Conservation (phyloP, 2,888 invertebrate species). For the Agonopterix subpropinquella region DNA sequence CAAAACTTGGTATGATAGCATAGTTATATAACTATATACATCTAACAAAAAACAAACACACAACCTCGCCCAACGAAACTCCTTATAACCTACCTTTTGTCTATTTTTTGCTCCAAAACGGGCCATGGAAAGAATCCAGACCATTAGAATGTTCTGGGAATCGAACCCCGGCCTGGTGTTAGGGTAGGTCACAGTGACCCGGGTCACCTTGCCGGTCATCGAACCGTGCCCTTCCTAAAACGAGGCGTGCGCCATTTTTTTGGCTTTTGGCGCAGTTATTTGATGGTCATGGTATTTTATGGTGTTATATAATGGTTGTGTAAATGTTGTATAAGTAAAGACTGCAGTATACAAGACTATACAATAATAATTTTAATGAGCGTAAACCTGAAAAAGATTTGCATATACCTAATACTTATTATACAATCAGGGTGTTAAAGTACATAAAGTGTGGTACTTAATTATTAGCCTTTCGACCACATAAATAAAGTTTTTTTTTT, state of each 20-base stretch:
- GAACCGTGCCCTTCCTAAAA: conserved; percentile 28
- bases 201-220: conserved; percentile 59
- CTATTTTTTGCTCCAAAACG: conserved; percentile 16
- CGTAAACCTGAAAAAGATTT: too few species aligned
- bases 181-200: conserved; percentile 62
- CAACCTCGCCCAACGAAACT: conserved; percentile 16
- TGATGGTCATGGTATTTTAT: neutral
- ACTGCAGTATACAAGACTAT: too few species aligned
- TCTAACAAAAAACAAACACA: neutral
- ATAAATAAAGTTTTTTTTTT: too few species aligned
- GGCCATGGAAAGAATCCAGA: conserved; percentile 27
- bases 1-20: too few species aligned
- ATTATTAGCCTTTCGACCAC: too few species aligned
- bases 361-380: too few species aligned
- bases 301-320: too few species aligned
- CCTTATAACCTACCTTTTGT: neutral
- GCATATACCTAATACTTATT: too few species aligned
- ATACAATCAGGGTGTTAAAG: too few species aligned
- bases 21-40: too few species aligned
- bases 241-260: neutral
- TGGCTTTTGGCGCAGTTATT: neutral
- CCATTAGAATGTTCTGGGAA: conserved; percentile 54
- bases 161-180: conserved; percentile 36
- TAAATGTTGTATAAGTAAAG: too few species aligned
- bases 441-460: too few species aligned